Evolutionary conservation across 2,113 vertebrate species (phyloP).

Genomic region (Plestiodon gilberti): DNA sequence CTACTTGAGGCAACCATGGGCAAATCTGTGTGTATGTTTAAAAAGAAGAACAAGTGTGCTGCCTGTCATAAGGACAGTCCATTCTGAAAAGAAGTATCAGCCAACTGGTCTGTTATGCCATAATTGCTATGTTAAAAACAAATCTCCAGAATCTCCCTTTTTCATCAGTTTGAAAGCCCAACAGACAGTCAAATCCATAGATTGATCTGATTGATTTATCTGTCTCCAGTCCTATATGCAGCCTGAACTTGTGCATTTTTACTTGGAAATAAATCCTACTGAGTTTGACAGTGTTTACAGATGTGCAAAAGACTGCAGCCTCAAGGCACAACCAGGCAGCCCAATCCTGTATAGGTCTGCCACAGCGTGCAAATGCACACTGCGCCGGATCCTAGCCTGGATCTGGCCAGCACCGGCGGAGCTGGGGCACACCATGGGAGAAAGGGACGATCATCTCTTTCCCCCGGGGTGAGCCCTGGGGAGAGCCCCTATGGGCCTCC

Average conservation of each 20-base stretch:
- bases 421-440: too few species aligned
- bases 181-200: not conserved
- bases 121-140: not conserved
- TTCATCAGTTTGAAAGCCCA: not conserved
- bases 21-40: not conserved
- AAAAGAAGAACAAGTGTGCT: not conserved
- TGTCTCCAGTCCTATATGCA: not conserved
- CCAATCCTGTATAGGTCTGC: too few species aligned
- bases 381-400: too few species aligned
- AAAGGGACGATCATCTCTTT: too few species aligned
- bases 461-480: too few species aligned
- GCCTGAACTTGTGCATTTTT: not conserved
- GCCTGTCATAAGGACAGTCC: not conserved
- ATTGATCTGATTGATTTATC: not conserved
- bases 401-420: too few species aligned
- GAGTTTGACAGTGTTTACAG: not conserved
- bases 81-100: not conserved
- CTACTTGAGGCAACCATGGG: not conserved
- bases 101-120: too few species aligned
- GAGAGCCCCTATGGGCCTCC: too few species aligned
- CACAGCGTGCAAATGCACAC: too few species aligned
- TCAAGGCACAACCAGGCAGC: not conserved
- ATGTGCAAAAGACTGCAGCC: not conserved
- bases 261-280: not conserved
- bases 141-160: too few species aligned